Evolutionary conservation across 2,888 invertebrate genomes (phyloP).

Genomic region (Polyommatus iphigenia): DNA sequence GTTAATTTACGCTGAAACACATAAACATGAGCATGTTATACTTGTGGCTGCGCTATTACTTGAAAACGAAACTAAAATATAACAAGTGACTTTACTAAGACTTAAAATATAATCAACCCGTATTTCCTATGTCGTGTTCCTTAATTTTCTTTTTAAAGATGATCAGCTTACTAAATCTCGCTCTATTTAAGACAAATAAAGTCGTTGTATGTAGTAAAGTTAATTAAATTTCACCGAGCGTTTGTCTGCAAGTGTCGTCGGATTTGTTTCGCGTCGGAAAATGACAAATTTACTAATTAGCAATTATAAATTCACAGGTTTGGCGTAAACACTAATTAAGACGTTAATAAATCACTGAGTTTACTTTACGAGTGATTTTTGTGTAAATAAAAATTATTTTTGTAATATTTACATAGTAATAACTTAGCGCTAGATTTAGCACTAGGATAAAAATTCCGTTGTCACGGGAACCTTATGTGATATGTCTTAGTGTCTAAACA

Average conservation of each 20-base stretch:
- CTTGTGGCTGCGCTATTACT: not conserved
- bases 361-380: not conserved
- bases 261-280: conserved; percentile 38
- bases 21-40: not conserved
- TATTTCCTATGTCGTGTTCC: too few species aligned
- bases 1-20: not conserved
- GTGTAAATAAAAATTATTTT: not conserved
- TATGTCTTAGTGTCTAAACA: too few species aligned
- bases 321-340: conserved; percentile 3
- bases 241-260: conserved; percentile 41
- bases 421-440: too few species aligned
- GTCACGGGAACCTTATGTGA: too few species aligned
- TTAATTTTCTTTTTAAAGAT: too few species aligned
- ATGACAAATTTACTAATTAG: conserved; percentile 46
- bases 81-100: not conserved
- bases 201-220: conserved; percentile 53
- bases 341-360: not conserved
- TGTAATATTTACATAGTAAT: too few species aligned
- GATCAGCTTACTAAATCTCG: not conserved
- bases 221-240: conserved; percentile 56
- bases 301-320: conserved; percentile 19
- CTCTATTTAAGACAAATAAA: conserved; percentile 33
- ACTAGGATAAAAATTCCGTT: too few species aligned
- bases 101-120: too few species aligned
- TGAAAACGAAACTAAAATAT: not conserved